Conservation (phyloP, 2,797 vertebrate species). For the Sciurus vulgaris region DNA sequence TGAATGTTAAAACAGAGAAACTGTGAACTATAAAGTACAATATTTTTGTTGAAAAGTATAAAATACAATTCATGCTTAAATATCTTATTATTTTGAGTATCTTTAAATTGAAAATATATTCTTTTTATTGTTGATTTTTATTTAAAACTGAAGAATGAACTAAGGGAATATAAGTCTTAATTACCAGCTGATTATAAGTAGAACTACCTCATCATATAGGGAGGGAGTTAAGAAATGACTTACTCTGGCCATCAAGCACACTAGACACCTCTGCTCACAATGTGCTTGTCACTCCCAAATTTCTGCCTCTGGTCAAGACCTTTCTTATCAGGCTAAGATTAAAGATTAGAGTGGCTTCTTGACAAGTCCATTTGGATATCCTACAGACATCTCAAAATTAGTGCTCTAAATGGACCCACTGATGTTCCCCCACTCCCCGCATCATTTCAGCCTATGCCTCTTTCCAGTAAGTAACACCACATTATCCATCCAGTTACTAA, state of each 20-base stretch:
- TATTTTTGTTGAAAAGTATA: constrained; percentile 7
- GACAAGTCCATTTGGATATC: background rate
- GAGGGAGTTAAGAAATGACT: background rate
- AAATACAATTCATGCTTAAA: background rate
- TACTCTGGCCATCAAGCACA: background rate
- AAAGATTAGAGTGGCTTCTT: background rate
- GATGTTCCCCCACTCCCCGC: background rate
- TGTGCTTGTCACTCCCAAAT: background rate
- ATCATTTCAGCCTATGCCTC: background rate
- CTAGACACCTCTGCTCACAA: background rate
- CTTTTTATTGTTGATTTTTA: background rate
- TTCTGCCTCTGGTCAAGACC: background rate
- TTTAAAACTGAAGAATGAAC: background rate
- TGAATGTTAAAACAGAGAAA: background rate
- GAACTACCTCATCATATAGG: background rate
- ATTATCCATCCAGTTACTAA: background rate
- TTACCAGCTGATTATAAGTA: background rate
- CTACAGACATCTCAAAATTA: background rate
- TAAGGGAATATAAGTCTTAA: background rate
- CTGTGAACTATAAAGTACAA: background rate
- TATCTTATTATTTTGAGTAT: background rate
- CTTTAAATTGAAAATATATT: background rate
- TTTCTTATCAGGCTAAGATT: background rate
- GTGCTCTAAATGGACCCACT: background rate
- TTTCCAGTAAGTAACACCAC: background rate